Percentiles rank a stretch among this genome's conserved stretches.
Conservation (phyloP, 2,113 vertebrate species). For the Pimephales promelas region DNA sequence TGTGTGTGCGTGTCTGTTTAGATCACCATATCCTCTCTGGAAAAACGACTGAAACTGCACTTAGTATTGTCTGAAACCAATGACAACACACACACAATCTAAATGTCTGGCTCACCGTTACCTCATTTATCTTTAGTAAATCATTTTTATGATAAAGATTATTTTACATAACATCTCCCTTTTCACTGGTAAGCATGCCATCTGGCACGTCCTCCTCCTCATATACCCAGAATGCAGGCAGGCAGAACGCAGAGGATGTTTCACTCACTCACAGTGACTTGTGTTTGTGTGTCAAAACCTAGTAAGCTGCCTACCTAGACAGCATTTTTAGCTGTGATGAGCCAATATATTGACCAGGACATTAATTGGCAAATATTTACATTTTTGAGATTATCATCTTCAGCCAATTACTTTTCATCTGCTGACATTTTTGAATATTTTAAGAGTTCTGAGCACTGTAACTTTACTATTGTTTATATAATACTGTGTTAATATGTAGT, state of each 20-base stretch:
- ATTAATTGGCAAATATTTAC: background rate
- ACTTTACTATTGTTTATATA: background rate
- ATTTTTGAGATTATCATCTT: background rate
- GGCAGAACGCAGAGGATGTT: background rate
- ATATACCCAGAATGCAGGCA: background rate
- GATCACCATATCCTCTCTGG: slow-evolving; percentile 14
- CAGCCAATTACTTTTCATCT: background rate
- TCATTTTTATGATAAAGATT: background rate
- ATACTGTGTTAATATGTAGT: background rate
- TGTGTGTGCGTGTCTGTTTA: slow-evolving; percentile 1
- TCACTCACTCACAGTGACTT: slow-evolving; percentile 14
- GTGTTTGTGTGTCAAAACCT: background rate
- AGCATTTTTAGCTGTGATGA: too few relatives aligned
- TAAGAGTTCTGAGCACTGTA: background rate
- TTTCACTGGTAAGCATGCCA: slow-evolving; percentile 34
- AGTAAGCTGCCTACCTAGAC: too few relatives aligned
- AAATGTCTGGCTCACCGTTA: background rate
- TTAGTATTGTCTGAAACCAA: slow-evolving; percentile 1
- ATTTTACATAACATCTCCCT: background rate
- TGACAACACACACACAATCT: background rate
- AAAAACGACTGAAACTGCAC: slow-evolving; percentile 1
- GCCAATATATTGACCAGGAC: background rate
- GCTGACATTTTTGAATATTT: background rate
- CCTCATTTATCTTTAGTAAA: background rate
- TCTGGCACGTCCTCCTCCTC: slow-evolving; percentile 41